These are phyloP conservation scores for Aythya fuligula DNA, from an alignment of 2,797 vertebrate species.

Conservation along the genomic window DNA sequence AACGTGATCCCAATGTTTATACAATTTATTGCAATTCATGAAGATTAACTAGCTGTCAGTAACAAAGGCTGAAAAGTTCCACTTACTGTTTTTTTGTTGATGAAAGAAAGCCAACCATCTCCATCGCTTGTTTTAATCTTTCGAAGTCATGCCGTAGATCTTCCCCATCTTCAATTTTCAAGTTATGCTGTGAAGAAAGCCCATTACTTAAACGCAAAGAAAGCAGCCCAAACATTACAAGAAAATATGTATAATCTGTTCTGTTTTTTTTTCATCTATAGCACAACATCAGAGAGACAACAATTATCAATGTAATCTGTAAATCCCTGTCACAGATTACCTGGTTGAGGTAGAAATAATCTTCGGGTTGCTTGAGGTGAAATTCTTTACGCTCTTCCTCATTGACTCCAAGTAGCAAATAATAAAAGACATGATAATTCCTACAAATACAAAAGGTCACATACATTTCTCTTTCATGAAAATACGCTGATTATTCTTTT, in stretches of 20 bases:
- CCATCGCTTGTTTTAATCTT: slow-evolving; percentile 98
- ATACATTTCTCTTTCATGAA: background rate
- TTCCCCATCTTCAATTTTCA: slow-evolving; percentile 96
- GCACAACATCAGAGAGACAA: background rate
- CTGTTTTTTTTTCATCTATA: background rate
- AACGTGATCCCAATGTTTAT: fast-evolving
- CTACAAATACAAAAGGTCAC: slow-evolving; percentile 68
- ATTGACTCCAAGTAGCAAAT: slow-evolving; percentile 92
- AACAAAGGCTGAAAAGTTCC: background rate
- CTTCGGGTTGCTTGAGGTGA: slow-evolving; percentile 93
- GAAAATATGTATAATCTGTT: background rate
- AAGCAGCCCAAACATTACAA: background rate
- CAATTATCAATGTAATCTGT: background rate
- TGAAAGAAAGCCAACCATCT: slow-evolving; percentile 98
- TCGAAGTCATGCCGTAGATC: slow-evolving; percentile 96
- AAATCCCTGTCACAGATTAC: slow-evolving; percentile 71
- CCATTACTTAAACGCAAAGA: background rate
- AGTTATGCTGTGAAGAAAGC: slow-evolving; percentile 87
- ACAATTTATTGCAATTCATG: background rate
- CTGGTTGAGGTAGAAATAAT: slow-evolving; percentile 99
- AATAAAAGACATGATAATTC: slow-evolving; percentile 99
- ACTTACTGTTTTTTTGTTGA: slow-evolving; percentile 95
- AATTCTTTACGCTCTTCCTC: slow-evolving; percentile 93
- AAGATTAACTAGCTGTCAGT: background rate
- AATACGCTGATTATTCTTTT: background rate